Percentiles rank a stretch among this genome's conserved stretches.
These are phyloP conservation scores for Mormoops blainvillei DNA, from an alignment of 2,113 vertebrate species.

Conservation along the genomic window DNA sequence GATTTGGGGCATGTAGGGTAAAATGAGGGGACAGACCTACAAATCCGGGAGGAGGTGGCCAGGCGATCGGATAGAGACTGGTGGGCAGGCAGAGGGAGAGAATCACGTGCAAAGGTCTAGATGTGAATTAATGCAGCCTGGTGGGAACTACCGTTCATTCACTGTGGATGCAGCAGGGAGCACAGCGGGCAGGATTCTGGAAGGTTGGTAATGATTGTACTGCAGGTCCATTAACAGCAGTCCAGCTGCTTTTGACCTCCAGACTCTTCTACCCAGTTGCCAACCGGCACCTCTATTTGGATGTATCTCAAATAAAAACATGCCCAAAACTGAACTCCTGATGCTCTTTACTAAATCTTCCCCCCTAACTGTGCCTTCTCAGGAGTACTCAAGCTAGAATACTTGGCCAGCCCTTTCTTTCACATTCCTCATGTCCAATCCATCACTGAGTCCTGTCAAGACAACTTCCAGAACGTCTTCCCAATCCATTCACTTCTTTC, in stretches of 20 bases:
- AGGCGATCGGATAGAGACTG: background rate
- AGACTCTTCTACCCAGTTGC: background rate
- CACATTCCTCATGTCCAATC: background rate
- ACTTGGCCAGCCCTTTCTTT: background rate
- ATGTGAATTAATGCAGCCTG: background rate
- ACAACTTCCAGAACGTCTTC: background rate
- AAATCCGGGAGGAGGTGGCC: background rate
- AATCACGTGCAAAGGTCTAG: background rate
- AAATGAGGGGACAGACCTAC: background rate
- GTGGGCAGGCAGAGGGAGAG: background rate
- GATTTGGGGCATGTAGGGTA: background rate
- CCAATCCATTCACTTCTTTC: background rate
- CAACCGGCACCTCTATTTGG: background rate
- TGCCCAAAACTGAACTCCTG: background rate
- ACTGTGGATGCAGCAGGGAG: fast-evolving
- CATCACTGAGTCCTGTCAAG: background rate
- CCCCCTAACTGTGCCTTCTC: background rate
- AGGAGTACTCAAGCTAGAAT: background rate
- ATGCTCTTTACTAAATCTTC: background rate
- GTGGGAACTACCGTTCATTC: background rate
- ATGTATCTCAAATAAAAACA: background rate
- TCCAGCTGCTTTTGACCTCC: background rate
- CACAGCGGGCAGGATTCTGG: background rate
- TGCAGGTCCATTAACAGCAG: background rate
- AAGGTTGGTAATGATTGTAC: background rate